Conservation (phyloP, 1,140 invertebrate genomes). For the Halyomorpha halys region DNA sequence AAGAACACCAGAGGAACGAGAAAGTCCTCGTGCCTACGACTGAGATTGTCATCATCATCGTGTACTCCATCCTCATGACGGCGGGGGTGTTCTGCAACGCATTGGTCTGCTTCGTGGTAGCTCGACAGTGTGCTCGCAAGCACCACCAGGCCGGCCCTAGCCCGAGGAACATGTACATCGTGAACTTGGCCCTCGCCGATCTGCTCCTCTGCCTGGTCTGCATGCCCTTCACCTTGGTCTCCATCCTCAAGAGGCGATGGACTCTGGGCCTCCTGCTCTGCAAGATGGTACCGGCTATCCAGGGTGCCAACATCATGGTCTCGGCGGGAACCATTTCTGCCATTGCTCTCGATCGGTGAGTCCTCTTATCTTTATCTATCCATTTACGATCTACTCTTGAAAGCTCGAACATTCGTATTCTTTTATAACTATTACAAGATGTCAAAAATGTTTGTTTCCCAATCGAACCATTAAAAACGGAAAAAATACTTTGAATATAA, state of each 20-base stretch:
- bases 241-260: constrained; percentile 35
- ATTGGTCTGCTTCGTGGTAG: constrained; percentile 37
- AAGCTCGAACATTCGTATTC: no score
- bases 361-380: no score
- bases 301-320: constrained; percentile 50
- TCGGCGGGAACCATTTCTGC: constrained; percentile 49
- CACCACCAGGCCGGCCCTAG: constrained; percentile 37
- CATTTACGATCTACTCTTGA: no score
- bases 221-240: constrained; percentile 46
- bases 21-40: constrained; percentile 28
- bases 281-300: constrained; percentile 44
- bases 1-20: constrained; percentile 29
- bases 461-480: no score
- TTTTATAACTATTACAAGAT: no score
- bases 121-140: constrained; percentile 36
- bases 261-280: constrained; percentile 41
- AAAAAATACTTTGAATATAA: no score
- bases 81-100: constrained; percentile 35
- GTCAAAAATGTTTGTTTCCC: no score
- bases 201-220: constrained; percentile 46
- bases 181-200: constrained; percentile 49
- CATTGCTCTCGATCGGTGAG: constrained; percentile 46
- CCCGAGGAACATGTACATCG: constrained; percentile 50
- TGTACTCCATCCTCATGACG: constrained; percentile 31
- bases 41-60: constrained; percentile 30